Base-by-base conservation (phyloP, 2,888 invertebrate genomes). In the Ommatoiulus sabulosus region DNA sequence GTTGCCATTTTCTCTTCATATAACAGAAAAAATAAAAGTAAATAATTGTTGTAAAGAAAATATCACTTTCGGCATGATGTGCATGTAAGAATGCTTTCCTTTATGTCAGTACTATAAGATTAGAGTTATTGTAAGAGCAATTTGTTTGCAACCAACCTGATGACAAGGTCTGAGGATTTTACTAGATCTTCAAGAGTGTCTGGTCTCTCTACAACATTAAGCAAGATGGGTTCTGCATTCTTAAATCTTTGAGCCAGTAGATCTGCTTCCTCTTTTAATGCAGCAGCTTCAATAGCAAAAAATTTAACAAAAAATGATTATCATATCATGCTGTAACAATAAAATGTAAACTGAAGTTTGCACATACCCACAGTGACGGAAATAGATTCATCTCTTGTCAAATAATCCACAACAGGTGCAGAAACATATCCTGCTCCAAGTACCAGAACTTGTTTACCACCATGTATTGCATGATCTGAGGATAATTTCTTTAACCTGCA, bases 351-450 rank as follows among this genome's bases (percentile, higher is more conserved):
- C n/a, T n/a, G n/a, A n/a, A n/a, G n/a, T n/a, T n/a, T n/a, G n/a
- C n/a, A n/a, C n/a, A n/a, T 92, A 95, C 97, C 97, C 3, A 99
- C 95, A 8, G 96, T 96, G 48, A 99, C 95, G n/a, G 95, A 95
- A 43, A 98, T 94, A 90, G 95, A 95, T 90, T 95, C 94, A 84
- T 90, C 90, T 87, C 97, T 94, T 89, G 97, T 95, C 46, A 99
- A 94, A 93, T 99, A 99, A 92, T 99, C 99, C 0, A 99, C 97
- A 0, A 99, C 94, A 0, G 99, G 99, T 0, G 96, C 96, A 0
- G 98, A 96, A 0, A 99, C 99, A 92, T 97, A 95, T 0, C 99
- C 99, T 63, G 99, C 98, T 0, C 99, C 99, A 15, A 99, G 94
- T 3, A 99, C 96, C 12, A 99, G 94, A 0, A 98, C 96, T 89